Evolutionary conservation across 2,113 vertebrate species (phyloP).

Genomic region (Equus przewalskii): DNA sequence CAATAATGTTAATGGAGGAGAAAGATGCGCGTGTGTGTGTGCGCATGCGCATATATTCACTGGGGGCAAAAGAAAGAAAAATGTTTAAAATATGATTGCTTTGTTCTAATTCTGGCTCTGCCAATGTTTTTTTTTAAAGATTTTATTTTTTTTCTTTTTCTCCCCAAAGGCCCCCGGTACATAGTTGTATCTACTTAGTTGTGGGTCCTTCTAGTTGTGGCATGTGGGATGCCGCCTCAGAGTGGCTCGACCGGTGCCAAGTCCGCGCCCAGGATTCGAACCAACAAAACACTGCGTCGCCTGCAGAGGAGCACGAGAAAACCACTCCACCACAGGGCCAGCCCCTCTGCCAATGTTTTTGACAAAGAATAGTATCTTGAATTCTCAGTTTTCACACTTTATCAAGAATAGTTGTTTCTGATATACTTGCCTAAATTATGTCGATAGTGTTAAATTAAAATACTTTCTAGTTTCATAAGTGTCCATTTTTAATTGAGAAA

Average conservation of each 20-base stretch:
- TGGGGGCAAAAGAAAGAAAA: neutral
- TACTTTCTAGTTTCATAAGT: neutral
- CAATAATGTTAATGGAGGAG: neutral
- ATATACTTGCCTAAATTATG: neutral
- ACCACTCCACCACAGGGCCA: no score
- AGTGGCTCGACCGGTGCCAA: no score
- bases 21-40: neutral
- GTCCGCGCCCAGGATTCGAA: no score
- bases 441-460: constrained; percentile 13
- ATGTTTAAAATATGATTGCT: neutral
- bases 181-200: no score
- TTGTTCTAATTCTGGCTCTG: neutral
- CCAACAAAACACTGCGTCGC: no score
- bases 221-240: no score
- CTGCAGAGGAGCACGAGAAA: no score
- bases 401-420: neutral
- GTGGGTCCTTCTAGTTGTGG: no score
- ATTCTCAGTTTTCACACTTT: neutral
- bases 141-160: no score
- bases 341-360: neutral
- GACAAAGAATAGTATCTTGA: neutral
- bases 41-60: neutral
- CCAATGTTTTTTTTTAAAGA: neutral
- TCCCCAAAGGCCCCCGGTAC: no score
- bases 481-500: neutral